Conservation (phyloP, 2,888 invertebrate species). For the Oegoconia quadripuncta region DNA sequence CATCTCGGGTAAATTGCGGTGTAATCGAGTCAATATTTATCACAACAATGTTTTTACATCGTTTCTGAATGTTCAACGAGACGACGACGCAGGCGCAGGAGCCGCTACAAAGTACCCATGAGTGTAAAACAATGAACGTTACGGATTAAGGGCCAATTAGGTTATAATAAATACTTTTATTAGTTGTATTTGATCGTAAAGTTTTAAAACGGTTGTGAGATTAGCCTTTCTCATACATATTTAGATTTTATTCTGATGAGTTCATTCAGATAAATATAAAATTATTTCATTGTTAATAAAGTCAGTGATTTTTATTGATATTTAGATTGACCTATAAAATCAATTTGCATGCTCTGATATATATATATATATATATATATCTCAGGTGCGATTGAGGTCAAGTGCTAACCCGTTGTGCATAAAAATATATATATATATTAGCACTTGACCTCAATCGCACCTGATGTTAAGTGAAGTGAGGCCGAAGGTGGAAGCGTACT, state of each 20-base stretch:
- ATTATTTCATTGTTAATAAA: too few species aligned
- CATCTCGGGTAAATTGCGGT: constrained; percentile 62
- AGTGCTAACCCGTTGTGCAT: too few species aligned
- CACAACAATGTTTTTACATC: constrained; percentile 54
- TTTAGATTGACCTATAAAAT: too few species aligned
- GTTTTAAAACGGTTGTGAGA: constrained; percentile 1
- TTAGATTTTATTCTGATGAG: neutral
- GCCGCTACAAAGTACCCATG: constrained; percentile 44
- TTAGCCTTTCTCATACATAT: neutral
- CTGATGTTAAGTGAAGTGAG: too few species aligned
- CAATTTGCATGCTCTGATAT: too few species aligned
- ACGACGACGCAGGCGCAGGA: constrained; percentile 14
- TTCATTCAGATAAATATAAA: neutral
- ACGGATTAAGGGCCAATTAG: constrained; percentile 63
- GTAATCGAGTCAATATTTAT: constrained; percentile 66
- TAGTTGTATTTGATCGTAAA: constrained; percentile 45
- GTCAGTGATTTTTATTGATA: too few species aligned
- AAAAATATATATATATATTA: too few species aligned
- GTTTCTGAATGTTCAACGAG: constrained; percentile 19
- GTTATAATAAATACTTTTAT: constrained; percentile 65
- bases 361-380: too few species aligned
- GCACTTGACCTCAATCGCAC: too few species aligned
- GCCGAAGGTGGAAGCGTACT: too few species aligned
- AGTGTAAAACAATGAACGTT: constrained; percentile 48
- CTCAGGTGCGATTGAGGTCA: too few species aligned